Evolutionary conservation across 1,140 invertebrate genomes (phyloP).

Genomic region (Eumaeus atala): DNA sequence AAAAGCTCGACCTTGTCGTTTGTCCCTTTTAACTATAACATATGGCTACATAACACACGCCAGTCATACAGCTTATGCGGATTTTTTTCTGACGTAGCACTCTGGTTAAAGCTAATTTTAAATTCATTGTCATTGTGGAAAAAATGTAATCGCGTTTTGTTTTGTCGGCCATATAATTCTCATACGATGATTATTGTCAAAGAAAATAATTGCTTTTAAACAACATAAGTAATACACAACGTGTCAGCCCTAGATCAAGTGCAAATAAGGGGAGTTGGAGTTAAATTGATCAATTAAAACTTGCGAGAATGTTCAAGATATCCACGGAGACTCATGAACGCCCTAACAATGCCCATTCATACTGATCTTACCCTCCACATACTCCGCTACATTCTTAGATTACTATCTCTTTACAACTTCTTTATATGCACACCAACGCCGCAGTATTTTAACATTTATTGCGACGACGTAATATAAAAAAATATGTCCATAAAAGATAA

Average conservation of each 20-base stretch:
- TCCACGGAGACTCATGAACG: constrained; percentile 23
- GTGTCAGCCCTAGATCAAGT: constrained; percentile 20
- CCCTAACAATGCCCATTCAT: constrained; percentile 14
- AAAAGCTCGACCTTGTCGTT: no score
- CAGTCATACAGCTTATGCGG: no score
- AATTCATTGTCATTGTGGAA: no score
- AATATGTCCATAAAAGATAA: constrained; percentile 6
- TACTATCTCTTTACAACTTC: not conserved
- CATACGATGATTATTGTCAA: not conserved
- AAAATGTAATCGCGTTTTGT: no score
- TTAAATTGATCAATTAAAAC: constrained; percentile 64
- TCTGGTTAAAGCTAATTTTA: not conserved
- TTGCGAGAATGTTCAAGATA: constrained; percentile 30
- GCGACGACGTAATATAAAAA: not conserved
- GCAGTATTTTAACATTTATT: constrained; percentile 1
- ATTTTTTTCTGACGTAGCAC: no score
- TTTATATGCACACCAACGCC: not conserved
- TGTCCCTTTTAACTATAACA: no score
- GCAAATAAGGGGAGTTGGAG: constrained; percentile 38
- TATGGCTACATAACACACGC: no score
- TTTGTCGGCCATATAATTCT: no score
- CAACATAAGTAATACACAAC: no score
- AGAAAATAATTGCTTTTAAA: not conserved
- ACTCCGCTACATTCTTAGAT: constrained; percentile 1
- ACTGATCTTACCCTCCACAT: constrained; percentile 10